Conservation (phyloP, 2,888 invertebrate species). For the Brenthis hecate region DNA sequence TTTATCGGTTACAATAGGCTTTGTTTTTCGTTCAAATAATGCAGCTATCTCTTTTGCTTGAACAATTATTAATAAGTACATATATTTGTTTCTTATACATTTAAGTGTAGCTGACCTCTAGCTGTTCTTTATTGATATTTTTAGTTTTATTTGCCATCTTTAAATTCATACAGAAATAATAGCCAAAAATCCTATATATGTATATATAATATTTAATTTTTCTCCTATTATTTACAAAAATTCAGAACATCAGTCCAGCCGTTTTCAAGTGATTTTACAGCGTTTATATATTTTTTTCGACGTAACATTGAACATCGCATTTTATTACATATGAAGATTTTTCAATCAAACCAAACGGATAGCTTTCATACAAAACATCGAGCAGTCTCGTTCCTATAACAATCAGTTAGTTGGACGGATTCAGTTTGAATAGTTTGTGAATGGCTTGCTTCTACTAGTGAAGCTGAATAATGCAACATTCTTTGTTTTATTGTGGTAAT, state of each 20-base stretch:
- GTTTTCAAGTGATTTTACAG: too few relatives aligned
- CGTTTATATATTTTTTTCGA: too few relatives aligned
- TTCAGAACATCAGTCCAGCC: too few relatives aligned
- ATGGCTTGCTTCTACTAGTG: conserved; percentile 5
- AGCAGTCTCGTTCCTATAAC: conserved; percentile 9
- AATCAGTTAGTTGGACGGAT: conserved; percentile 12
- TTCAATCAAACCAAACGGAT: conserved; percentile 4
- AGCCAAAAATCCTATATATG: too few relatives aligned
- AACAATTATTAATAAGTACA: not conserved
- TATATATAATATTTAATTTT: too few relatives aligned
- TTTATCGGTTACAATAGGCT: too few relatives aligned
- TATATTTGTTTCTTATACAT: not conserved
- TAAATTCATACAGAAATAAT: too few relatives aligned
- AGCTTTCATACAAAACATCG: conserved; percentile 7
- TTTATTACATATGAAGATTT: not conserved
- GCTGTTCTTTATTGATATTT: too few relatives aligned
- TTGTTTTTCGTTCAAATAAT: not conserved
- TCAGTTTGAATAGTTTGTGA: conserved; percentile 18
- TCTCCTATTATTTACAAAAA: too few relatives aligned
- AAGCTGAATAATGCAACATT: conserved; percentile 11
- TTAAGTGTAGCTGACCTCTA: not conserved
- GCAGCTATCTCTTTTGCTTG: not conserved
- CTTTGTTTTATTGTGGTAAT: conserved; percentile 13
- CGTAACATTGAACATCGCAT: too few relatives aligned
- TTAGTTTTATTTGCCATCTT: too few relatives aligned